Evolutionary conservation across 2,888 invertebrate genomes (phyloP).

Genomic region (Thysanoteuthis rhombus): DNA sequence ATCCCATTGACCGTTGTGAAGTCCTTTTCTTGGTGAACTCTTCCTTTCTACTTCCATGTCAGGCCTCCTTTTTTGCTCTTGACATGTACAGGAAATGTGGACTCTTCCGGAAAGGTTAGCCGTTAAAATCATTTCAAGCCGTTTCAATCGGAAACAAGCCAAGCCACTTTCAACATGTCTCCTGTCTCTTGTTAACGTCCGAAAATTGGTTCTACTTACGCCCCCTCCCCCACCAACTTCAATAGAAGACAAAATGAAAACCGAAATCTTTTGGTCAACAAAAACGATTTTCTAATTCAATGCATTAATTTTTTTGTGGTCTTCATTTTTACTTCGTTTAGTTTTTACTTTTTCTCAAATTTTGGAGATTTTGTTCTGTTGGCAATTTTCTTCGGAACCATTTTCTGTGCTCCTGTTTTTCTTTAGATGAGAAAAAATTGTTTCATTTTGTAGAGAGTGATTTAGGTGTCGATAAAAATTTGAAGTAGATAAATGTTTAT

Average conservation of each 20-base stretch:
- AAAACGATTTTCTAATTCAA: not conserved
- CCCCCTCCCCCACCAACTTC: not conserved
- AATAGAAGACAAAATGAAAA: not conserved
- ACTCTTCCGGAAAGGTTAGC: not conserved
- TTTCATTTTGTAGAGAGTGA: too few relatives aligned
- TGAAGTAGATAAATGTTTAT: not conserved
- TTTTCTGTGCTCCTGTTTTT: not conserved
- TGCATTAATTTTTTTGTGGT: not conserved
- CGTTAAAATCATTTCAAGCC: slow-evolving; percentile 12
- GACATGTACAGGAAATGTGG: not conserved
- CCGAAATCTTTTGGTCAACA: not conserved
- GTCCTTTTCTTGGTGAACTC: not conserved
- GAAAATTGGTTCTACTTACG: not conserved
- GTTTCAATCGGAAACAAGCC: not conserved
- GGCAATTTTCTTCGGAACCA: too few relatives aligned
- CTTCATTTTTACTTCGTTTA: not conserved
- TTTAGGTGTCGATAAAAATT: too few relatives aligned
- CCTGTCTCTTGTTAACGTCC: not conserved
- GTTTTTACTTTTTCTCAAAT: not conserved
- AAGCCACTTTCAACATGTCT: not conserved
- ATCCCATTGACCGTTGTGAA: not conserved
- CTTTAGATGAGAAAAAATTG: too few relatives aligned
- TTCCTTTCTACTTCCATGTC: not conserved
- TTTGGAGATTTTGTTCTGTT: not conserved
- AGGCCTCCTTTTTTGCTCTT: not conserved